Conservation (phyloP, 2,888 invertebrate genomes). For the Hartigia nigra region DNA sequence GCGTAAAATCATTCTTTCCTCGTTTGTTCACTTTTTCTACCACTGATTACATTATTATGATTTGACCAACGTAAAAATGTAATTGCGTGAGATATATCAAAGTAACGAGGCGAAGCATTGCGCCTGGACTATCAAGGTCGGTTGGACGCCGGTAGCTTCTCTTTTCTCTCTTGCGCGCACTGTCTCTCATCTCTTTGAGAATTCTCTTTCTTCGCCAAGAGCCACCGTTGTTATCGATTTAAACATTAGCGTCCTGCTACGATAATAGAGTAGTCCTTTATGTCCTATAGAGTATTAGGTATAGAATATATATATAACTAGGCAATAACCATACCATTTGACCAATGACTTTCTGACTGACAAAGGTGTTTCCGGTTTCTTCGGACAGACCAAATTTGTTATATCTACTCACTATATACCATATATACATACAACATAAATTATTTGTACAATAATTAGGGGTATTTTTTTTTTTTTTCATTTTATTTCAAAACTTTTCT, state of each 20-base stretch:
- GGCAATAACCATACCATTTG: not conserved
- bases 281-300: not conserved
- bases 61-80: constrained; percentile 35
- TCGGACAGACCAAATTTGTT: not conserved
- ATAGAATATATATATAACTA: not conserved
- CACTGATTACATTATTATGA: constrained; percentile 4
- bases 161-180: not conserved
- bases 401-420: not conserved
- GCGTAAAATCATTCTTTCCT: not conserved
- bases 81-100: constrained; percentile 33
- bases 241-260: constrained; percentile 48
- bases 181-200: constrained; percentile 2
- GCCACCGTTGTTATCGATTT: constrained; percentile 48
- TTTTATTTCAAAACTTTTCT: not conserved
- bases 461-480: not conserved
- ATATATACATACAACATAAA: not conserved
- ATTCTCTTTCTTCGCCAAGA: constrained; percentile 14
- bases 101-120: constrained; percentile 32
- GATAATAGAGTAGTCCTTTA: constrained; percentile 43
- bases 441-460: not conserved
- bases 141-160: constrained; percentile 3
- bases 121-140: constrained; percentile 22
- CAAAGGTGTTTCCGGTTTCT: not conserved
- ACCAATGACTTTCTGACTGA: not conserved
- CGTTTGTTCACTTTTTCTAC: constrained; percentile 5